These are phyloP conservation scores for Hipparchia semele DNA, from an alignment of 2,888 invertebrate species.

Conservation along the genomic window DNA sequence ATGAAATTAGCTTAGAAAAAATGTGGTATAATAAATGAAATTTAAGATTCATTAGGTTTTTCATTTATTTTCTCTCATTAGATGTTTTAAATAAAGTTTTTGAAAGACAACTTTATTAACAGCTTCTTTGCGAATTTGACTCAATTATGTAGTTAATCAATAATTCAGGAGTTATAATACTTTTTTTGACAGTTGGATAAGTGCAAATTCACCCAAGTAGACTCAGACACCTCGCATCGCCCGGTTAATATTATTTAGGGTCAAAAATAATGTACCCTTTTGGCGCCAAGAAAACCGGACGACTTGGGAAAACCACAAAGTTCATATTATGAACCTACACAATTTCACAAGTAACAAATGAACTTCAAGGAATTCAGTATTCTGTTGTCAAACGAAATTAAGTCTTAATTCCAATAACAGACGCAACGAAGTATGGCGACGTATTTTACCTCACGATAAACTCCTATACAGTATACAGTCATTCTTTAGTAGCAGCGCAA, in stretches of 20 bases:
- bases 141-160: too few species aligned
- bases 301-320: constrained; percentile 51
- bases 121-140: too few species aligned
- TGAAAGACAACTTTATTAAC: too few species aligned
- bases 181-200: too few species aligned
- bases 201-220: too few species aligned
- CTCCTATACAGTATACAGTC: constrained; percentile 39
- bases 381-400: not conserved
- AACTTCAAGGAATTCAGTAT: not conserved
- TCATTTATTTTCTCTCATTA: too few species aligned
- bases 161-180: too few species aligned
- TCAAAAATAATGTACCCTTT: not conserved
- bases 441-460: constrained; percentile 25
- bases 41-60: too few species aligned
- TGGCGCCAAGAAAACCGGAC: constrained; percentile 43
- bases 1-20: too few species aligned
- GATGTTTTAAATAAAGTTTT: too few species aligned
- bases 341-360: constrained; percentile 11
- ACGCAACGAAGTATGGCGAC: not conserved
- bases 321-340: constrained; percentile 8
- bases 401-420: constrained; percentile 10
- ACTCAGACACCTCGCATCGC: too few species aligned
- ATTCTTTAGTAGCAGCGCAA: constrained; percentile 30
- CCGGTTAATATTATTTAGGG: not conserved
- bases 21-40: too few species aligned